A percentile compares a stretch with the other conserved stretches of the same genome.
These are phyloP conservation scores for Poecilia wingei DNA, from an alignment of 2,797 vertebrate species.

Conservation along the genomic window DNA sequence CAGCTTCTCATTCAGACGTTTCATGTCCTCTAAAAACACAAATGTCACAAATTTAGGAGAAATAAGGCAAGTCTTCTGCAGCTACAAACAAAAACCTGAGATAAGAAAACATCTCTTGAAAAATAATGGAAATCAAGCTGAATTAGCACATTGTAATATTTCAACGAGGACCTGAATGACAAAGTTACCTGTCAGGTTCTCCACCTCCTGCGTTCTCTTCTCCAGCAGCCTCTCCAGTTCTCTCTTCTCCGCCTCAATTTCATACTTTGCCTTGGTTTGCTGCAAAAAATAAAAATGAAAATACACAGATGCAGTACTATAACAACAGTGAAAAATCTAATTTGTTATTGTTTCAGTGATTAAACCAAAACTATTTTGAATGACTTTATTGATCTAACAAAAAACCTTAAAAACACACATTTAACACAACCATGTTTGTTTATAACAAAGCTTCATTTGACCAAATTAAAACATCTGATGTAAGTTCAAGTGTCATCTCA, in stretches of 20 bases:
- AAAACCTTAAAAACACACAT: background rate
- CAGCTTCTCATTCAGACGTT: slow-evolving; percentile 90
- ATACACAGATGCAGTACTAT: background rate
- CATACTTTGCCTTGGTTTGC: slow-evolving; percentile 91
- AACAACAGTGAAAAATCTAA: background rate
- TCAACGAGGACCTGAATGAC: background rate
- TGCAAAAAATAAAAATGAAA: slow-evolving; percentile 31
- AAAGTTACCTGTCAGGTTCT: slow-evolving; percentile 88
- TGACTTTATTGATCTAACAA: background rate
- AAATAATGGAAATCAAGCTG: background rate
- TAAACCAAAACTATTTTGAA: background rate
- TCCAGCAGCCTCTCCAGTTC: slow-evolving; percentile 91
- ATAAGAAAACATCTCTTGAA: background rate
- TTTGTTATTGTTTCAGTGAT: background rate
- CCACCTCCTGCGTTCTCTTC: slow-evolving; percentile 90
- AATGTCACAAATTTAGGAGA: slow-evolving; percentile 2
- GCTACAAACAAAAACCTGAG: background rate
- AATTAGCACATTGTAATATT: background rate
- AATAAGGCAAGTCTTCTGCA: background rate
- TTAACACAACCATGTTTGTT: background rate
- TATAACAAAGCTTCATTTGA: background rate
- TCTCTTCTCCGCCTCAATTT: slow-evolving; percentile 93
- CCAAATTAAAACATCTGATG: background rate
- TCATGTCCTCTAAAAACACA: slow-evolving; percentile 86
- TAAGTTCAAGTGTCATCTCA: background rate